A percentile compares a stretch with the other conserved stretches of the same genome.
These are phyloP conservation scores for Telmatherina bonti DNA, from an alignment of 2,797 vertebrate species.

Conservation along the genomic window DNA sequence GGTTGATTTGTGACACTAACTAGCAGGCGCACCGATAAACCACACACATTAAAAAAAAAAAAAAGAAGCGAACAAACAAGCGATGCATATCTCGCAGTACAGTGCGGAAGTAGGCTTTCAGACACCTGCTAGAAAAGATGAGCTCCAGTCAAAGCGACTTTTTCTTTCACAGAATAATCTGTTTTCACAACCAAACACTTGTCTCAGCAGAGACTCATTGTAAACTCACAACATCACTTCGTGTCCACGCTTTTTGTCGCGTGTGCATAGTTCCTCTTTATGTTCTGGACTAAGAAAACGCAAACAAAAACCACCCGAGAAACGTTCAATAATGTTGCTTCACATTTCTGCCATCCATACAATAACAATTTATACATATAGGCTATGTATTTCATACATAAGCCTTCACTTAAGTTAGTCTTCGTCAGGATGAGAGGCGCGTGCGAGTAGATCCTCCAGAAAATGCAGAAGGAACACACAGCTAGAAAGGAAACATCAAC, in stretches of 20 bases:
- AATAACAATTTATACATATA: no score
- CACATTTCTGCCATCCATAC: background rate
- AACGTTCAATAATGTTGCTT: background rate
- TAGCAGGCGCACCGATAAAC: background rate
- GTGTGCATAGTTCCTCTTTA: constrained; percentile 37
- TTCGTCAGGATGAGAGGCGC: constrained; percentile 27
- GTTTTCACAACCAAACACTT: background rate
- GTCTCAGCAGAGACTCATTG: background rate
- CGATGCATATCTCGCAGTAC: constrained; percentile 17
- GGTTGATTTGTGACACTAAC: background rate
- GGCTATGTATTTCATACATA: background rate
- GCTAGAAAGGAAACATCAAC: constrained; percentile 1
- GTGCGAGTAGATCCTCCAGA: background rate
- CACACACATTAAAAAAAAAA: background rate
- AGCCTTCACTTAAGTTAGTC: background rate
- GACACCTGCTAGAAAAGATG: constrained; percentile 73
- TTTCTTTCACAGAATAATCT: background rate
- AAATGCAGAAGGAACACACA: background rate
- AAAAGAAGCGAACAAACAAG: background rate
- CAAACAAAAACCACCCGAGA: constrained; percentile 1
- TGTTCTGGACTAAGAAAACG: background rate
- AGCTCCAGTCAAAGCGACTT: constrained; percentile 22
- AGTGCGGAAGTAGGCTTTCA: constrained; percentile 67
- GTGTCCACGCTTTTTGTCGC: constrained; percentile 25
- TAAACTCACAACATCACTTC: background rate